Evolutionary conservation across 1,140 invertebrate genomes (phyloP).

Genomic region (Trichoplusia ni): DNA sequence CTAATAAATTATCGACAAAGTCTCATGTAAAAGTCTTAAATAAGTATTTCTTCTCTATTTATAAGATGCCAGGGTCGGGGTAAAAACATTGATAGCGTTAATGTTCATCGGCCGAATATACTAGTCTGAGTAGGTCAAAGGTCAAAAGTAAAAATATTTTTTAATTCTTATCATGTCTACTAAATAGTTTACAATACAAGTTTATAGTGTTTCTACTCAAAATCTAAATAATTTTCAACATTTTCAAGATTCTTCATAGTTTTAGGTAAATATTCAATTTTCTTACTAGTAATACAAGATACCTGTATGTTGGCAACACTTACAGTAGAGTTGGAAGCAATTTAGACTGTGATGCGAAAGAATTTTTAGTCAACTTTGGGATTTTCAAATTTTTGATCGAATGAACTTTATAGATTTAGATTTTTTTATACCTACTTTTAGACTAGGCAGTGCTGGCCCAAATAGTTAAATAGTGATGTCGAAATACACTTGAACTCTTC

Average conservation of each 20-base stretch:
- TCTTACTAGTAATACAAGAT: neutral
- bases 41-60: too few species aligned
- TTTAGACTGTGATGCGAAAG: slow-evolving; percentile 2
- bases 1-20: too few species aligned
- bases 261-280: neutral
- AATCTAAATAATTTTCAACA: neutral
- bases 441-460: neutral
- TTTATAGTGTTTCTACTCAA: neutral
- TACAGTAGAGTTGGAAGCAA: slow-evolving; percentile 8
- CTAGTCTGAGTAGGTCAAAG: too few species aligned
- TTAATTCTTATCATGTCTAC: too few species aligned
- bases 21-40: too few species aligned
- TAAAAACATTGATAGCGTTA: too few species aligned
- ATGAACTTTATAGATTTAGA: slow-evolving; percentile 20
- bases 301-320: neutral
- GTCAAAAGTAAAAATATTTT: too few species aligned
- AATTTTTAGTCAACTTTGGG: slow-evolving; percentile 13
- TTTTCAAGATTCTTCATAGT: neutral
- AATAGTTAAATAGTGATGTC: neutral
- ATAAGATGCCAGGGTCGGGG: too few species aligned
- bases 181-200: too few species aligned
- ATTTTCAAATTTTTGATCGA: slow-evolving; percentile 12
- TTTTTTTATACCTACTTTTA: slow-evolving; percentile 8
- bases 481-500: too few species aligned
- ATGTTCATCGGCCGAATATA: too few species aligned